Evolutionary conservation across 2,797 vertebrate genomes (phyloP).

Genomic region (Stomatorhinus walkeri): DNA sequence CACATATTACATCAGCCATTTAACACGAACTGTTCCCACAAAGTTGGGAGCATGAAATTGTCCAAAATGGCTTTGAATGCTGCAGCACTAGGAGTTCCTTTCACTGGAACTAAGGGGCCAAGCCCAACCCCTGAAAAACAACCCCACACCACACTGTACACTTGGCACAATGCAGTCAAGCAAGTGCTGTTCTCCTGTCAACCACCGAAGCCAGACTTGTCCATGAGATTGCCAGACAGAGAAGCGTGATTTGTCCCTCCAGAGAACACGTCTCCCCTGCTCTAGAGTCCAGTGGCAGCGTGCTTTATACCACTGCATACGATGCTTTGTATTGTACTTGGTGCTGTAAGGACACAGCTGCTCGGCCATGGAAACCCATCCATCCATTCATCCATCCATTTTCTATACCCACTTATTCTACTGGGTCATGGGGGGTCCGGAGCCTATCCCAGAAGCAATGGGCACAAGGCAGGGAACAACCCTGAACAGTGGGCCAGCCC

Average conservation of each 20-base stretch:
- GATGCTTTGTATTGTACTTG: not conserved
- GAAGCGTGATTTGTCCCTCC: not conserved
- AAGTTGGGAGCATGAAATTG: not conserved
- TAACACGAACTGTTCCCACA: not conserved
- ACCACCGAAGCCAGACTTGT: not conserved
- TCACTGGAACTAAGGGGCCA: not conserved
- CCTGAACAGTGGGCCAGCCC: too few species aligned
- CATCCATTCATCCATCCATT: too few species aligned
- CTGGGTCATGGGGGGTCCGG: too few species aligned
- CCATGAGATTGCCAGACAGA: not conserved
- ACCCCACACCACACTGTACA: not conserved
- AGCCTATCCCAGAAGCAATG: too few species aligned
- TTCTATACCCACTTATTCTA: too few species aligned
- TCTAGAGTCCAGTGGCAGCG: not conserved
- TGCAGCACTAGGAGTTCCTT: too few species aligned
- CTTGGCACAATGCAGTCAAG: not conserved
- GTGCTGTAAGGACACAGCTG: not conserved
- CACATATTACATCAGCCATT: too few species aligned
- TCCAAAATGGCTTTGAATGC: not conserved
- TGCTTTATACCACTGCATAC: not conserved
- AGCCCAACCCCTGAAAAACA: not conserved
- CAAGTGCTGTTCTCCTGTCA: not conserved
- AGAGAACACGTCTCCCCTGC: not conserved
- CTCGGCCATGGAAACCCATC: not conserved
- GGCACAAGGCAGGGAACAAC: too few species aligned